Evolutionary conservation across 2,113 vertebrate genomes (phyloP), one percentile per base, ranked within the genome.

Genomic region (Macheiramphus alcinus): DNA sequence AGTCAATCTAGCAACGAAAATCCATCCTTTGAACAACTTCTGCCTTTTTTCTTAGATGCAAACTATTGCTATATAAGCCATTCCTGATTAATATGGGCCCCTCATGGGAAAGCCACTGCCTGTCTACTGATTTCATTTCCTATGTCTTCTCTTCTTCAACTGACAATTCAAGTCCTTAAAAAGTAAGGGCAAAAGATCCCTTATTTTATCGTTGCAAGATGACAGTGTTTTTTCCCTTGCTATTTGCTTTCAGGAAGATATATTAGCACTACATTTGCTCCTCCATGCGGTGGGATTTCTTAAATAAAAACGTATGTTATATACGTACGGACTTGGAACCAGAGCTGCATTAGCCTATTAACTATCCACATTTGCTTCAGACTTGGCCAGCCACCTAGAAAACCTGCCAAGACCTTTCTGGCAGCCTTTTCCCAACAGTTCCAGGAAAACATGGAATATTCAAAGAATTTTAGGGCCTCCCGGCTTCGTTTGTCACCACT

Each of bases 371-470:
- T 93, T 97, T 90, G 94, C 96, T 94, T 83, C 74, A 78, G 94
- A 97, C 94, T 97, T 96, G 96, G 94, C 93, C 66, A 82, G 95
- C 88, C 95, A 95, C 89, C 75, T 96, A 63, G 95, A 94, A 97
- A 96, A 94, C 93, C 88, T 79, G 87, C 96, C 94, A 95, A 97
- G 91, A 88, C 87, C 66, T 92, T 91, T 95, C 86, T 97, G 96
- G 95, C 97, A 94, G 96, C 75, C 40, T 68, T 68, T 34, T 29
- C 86, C 87, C 68, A 72, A 15, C 65, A 70, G 96, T 98, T 98
- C 95, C 96, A 97, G 96, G 96, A 97, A 96, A 94, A 97, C 76
- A 95, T 89, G 94, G 95, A 93, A 83, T 90, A 96, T 93, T 95
- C 83, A 92, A 80, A 80, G 95, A 96, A 97, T 93, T 89, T 42